phyloP scores from a whole-genome alignment of 2,797 vertebrate species.

The Margarornis squamiger region DNA sequence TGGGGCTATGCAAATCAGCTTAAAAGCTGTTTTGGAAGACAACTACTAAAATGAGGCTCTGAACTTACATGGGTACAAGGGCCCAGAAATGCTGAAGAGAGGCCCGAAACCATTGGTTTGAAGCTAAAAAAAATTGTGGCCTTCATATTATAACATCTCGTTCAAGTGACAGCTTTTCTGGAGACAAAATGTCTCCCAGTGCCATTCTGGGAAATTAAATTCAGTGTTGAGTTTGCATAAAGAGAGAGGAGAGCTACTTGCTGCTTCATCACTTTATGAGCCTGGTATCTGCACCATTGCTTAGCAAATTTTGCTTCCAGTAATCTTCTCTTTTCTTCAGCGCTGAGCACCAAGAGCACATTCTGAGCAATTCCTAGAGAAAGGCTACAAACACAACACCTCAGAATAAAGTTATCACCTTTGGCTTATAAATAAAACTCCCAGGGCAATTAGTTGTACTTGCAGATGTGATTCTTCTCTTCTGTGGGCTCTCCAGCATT shows the following conservation, averaged over 20 bases:
- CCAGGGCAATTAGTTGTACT: background rate
- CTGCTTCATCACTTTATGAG: conserved; percentile 21
- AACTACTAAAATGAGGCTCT: background rate
- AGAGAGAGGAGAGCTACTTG: background rate
- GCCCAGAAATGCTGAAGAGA: background rate
- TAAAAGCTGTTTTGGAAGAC: background rate
- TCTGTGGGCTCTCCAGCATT: background rate
- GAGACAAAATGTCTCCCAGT: background rate
- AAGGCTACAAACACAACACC: background rate
- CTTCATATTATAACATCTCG: background rate
- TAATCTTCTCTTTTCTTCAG: conserved; percentile 2
- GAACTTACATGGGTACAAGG: background rate
- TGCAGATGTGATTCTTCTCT: background rate
- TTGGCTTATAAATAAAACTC: background rate
- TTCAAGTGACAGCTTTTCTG: background rate
- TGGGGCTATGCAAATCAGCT: background rate
- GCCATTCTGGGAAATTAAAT: conserved; percentile 1
- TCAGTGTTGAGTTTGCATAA: conserved; percentile 10
- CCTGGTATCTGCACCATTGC: background rate
- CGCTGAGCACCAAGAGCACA: background rate
- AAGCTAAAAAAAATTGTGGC: background rate
- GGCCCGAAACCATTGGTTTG: background rate
- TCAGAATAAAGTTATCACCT: background rate
- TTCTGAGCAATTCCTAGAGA: background rate
- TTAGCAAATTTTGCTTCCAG: conserved; percentile 6